These are phyloP conservation scores for Ellobius talpinus DNA, from an alignment of 2,113 vertebrate species.

Conservation along the genomic window DNA sequence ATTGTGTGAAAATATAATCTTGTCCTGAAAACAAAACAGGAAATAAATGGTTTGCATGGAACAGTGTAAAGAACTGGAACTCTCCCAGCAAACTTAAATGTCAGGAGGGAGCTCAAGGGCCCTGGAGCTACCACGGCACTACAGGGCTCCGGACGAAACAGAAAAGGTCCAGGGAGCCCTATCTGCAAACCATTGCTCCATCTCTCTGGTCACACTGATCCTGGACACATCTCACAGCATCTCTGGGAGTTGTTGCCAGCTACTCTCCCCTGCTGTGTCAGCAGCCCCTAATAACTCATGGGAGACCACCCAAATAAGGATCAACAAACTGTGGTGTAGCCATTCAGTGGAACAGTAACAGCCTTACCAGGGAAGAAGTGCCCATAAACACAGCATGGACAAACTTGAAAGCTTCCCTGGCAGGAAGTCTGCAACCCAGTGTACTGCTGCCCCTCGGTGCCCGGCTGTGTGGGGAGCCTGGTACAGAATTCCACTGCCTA, in stretches of 20 bases:
- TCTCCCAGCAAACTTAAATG: neutral
- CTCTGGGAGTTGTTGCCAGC: neutral
- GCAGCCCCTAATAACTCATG: neutral
- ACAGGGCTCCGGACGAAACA: neutral
- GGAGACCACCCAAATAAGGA: neutral
- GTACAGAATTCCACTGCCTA: neutral
- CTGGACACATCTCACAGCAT: neutral
- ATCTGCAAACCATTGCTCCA: slow-evolving; percentile 70
- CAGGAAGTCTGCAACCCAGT: neutral
- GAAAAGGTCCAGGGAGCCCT: neutral
- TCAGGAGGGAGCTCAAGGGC: neutral
- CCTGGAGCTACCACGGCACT: neutral
- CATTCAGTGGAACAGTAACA: neutral
- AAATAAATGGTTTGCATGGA: neutral
- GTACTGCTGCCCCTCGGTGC: neutral
- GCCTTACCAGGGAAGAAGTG: neutral
- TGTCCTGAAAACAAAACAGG: neutral
- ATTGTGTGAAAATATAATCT: neutral
- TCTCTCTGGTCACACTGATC: neutral
- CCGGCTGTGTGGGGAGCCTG: fast-evolving
- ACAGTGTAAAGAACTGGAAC: neutral
- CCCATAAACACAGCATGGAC: fast-evolving
- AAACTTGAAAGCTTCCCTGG: neutral
- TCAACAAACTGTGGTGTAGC: fast-evolving
- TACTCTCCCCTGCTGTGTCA: neutral